Evolutionary conservation across 2,888 invertebrate species (phyloP).

Genomic region (Portevinia maculata): DNA sequence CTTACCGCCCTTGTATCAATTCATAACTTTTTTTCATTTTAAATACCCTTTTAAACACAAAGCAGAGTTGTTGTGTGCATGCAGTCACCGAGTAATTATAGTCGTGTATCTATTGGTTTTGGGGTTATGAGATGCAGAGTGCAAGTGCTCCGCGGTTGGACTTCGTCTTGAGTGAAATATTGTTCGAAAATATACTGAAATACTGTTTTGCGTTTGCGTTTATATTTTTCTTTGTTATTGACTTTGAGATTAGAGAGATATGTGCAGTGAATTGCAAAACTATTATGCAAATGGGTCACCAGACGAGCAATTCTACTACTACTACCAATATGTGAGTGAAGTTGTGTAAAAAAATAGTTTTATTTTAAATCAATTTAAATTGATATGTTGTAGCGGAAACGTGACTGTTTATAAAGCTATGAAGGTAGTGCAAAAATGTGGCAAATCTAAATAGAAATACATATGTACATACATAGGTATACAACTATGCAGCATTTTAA

Average conservation of each 20-base stretch:
- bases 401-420: background rate
- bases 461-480: background rate
- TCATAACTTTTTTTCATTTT: conserved; percentile 42
- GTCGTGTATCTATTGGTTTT: conserved; percentile 68
- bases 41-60: conserved; percentile 43
- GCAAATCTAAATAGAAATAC: background rate
- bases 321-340: conserved; percentile 75
- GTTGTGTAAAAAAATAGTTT: conserved; percentile 7
- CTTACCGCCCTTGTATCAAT: conserved; percentile 35
- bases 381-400: background rate
- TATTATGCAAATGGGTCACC: conserved; percentile 75
- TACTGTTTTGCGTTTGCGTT: conserved; percentile 31
- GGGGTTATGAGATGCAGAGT: conserved; percentile 70
- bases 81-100: conserved; percentile 41
- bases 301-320: conserved; percentile 75
- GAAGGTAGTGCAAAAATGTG: background rate
- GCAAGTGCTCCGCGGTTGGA: conserved; percentile 67
- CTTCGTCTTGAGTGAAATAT: conserved; percentile 54
- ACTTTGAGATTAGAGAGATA: conserved; percentile 66
- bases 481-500: background rate
- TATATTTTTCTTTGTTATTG: conserved; percentile 33
- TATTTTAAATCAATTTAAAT: background rate
- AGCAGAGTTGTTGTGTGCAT: conserved; percentile 53
- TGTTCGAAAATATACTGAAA: conserved; percentile 23
- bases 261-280: conserved; percentile 76